Percentiles rank a stretch among this genome's conserved stretches.
Conservation (phyloP, 2,797 vertebrate species). For the Yasuhikotakia modesta region DNA sequence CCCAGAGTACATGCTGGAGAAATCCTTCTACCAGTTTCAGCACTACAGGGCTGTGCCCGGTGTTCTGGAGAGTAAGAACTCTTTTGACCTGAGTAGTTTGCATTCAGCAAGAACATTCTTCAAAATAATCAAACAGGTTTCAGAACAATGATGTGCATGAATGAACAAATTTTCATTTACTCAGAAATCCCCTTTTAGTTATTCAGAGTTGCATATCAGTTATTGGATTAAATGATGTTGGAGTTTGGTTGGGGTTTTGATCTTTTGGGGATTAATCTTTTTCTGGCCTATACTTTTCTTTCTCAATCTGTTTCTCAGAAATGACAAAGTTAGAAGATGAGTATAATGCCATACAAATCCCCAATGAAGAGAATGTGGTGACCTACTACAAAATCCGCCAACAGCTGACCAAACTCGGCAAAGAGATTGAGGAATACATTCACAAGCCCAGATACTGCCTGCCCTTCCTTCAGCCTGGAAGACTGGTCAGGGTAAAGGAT, state of each 20-base stretch:
- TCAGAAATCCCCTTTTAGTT: no score
- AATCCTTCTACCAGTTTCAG: conserved; percentile 97
- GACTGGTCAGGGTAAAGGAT: conserved; percentile 86
- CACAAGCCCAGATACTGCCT: conserved; percentile 96
- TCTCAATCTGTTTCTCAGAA: conserved; percentile 69
- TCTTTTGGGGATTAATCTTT: not conserved
- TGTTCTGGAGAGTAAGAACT: conserved; percentile 90
- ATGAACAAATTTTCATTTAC: no score
- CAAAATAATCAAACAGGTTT: no score
- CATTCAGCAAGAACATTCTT: no score
- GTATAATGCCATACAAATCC: conserved; percentile 90
- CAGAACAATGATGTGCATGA: no score
- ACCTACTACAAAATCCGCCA: conserved; percentile 96
- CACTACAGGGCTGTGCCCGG: conserved; percentile 95
- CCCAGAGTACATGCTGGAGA: conserved; percentile 97
- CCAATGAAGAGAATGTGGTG: conserved; percentile 91
- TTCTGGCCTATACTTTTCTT: not conserved
- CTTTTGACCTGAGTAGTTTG: not conserved
- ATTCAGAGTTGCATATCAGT: no score
- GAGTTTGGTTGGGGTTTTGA: not conserved
- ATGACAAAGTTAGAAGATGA: conserved; percentile 89
- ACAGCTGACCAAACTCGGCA: conserved; percentile 90
- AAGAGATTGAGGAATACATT: conserved; percentile 94
- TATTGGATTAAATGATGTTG: not conserved
- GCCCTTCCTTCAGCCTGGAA: conserved; percentile 93